phyloP scores from a whole-genome alignment of 2,888 invertebrate genomes.

The Operophtera brumata region DNA sequence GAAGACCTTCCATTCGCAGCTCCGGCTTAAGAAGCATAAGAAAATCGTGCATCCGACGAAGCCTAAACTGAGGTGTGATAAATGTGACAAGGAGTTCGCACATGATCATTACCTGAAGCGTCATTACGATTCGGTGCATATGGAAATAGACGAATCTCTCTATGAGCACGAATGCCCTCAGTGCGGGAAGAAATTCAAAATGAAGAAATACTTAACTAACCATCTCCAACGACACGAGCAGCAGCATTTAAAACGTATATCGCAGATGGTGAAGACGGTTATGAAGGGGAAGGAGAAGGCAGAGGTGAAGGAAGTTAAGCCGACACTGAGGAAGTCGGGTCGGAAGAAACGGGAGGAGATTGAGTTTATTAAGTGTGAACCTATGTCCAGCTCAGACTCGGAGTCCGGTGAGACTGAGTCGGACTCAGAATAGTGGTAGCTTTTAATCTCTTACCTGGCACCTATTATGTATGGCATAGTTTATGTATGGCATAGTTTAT shows the following conservation, averaged over 20 bases:
- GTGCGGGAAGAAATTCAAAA: conserved; percentile 71
- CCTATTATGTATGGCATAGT: background rate
- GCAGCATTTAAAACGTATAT: conserved; percentile 68
- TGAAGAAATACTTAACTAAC: conserved; percentile 67
- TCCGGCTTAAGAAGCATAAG: conserved; percentile 71
- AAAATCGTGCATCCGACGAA: conserved; percentile 71
- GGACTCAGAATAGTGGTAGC: conserved; percentile 9
- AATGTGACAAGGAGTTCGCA: conserved; percentile 71
- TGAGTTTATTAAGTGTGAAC: conserved; percentile 74
- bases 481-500: background rate
- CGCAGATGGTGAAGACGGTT: conserved; percentile 71
- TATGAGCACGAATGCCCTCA: conserved; percentile 68
- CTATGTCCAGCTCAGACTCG: conserved; percentile 61
- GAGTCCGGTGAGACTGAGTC: conserved; percentile 46
- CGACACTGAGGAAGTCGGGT: conserved; percentile 40
- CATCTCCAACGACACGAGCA: conserved; percentile 72
- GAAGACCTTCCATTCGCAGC: conserved; percentile 66
- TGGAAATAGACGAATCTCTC: conserved; percentile 63
- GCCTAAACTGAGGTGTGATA: conserved; percentile 66
- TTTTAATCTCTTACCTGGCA: too few species aligned
- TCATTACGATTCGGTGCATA: conserved; percentile 66
- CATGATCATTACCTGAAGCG: conserved; percentile 67
- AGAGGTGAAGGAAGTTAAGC: conserved; percentile 25
- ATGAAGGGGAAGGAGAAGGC: conserved; percentile 54
- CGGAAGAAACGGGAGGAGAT: conserved; percentile 57